Evolutionary conservation across 2,113 vertebrate species (phyloP), one percentile per base, ranked within the genome.

Genomic region (Herpailurus yagouaroundi): DNA sequence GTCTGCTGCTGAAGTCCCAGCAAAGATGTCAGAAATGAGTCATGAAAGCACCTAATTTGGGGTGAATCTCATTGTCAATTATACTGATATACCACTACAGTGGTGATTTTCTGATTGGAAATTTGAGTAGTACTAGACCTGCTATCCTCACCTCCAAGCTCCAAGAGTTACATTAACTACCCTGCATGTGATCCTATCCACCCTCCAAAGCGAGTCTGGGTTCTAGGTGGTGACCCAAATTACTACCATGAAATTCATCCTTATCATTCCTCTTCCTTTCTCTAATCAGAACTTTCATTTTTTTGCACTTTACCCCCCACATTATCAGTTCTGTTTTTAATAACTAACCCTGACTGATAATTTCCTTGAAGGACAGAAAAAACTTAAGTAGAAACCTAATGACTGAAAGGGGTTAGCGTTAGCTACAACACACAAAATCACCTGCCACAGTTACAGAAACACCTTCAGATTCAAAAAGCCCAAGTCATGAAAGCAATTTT

Each of bases 1-100:
- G n/a, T 92, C 87, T 88, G 55, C 77, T 97, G 93, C 36, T 31
- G 18, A 68, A 52, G 41, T 89, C n/a, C 63, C 71, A 69, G 55
- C 2, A 80, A 84, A 16, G 50, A 60, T 29, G 18, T 84, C 27
- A 91, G 55, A 95, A 80, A 80, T 27, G 33, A 87, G 38, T 81
- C 85, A 41, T 48, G 21, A 31, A 83, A 97, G 57, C 33, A 79
- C 55, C 45, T 89, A 45, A 77, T 45, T 83, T 64, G 31, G 11
- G 79, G 29, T 50, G 25, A 83, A 57, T 71, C 33, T 52, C 82
- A 84, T 57, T 52, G 50, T 71, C 50, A 73, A 23, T 85, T 94
- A 81, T 41, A n/a, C 21, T 84, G 83, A 83, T 8, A 4, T 25
- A 15, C 38, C 11, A 52, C 50, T 71, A 68, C 2, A 45, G 33